phyloP scores from a whole-genome alignment of 2,888 invertebrate genomes.

The Autographa gamma region DNA sequence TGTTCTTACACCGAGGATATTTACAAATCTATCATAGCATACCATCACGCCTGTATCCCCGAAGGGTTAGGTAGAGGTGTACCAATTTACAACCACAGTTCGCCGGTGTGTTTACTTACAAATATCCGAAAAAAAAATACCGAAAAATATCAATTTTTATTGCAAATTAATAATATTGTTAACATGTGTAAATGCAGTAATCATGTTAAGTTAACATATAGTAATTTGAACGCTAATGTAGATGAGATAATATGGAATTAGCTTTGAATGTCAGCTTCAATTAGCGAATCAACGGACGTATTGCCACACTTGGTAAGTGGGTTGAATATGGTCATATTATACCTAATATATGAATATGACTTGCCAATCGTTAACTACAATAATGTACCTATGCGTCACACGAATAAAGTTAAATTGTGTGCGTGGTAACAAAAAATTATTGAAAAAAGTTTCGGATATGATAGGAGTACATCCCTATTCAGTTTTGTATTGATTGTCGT shows the following conservation, averaged over 20 bases:
- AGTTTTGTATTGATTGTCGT: conserved; percentile 66
- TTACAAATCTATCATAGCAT: no score
- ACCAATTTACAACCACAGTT: no score
- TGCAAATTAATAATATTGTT: neutral
- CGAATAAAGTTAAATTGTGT: neutral
- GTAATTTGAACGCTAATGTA: neutral
- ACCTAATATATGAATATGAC: neutral
- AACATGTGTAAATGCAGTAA: neutral
- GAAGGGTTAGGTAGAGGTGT: no score
- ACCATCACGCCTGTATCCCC: no score
- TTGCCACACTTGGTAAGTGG: conserved; percentile 3
- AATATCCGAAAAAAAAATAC: neutral
- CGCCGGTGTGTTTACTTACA: no score
- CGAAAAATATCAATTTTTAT: no score
- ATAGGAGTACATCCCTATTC: conserved; percentile 51
- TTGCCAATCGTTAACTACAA: neutral
- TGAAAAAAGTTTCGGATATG: conserved; percentile 12
- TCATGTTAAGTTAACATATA: neutral
- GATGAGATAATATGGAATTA: neutral
- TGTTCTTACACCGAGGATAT: conserved; percentile 30
- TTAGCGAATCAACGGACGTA: neutral
- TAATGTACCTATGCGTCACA: neutral
- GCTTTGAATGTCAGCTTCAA: conserved; percentile 5
- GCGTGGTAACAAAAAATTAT: neutral
- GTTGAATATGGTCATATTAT: neutral